Conservation (phyloP, 2,113 vertebrate species). For the Nanger granti region DNA sequence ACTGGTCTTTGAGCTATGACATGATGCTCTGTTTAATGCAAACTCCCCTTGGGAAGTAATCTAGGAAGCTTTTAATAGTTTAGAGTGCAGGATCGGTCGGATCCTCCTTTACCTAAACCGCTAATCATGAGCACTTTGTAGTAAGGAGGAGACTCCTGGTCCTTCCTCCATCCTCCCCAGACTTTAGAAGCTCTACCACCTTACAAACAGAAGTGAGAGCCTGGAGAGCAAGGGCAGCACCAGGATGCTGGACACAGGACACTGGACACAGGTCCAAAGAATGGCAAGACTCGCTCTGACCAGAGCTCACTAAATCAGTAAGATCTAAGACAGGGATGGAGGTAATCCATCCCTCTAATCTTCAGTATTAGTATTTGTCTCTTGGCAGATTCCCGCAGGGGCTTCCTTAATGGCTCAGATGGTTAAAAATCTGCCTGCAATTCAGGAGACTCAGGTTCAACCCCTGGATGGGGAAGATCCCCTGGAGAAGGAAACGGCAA, state of each 20-base stretch:
- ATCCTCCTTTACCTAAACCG: not conserved
- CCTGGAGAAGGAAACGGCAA: not conserved
- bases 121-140: not conserved
- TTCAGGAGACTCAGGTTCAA: not conserved
- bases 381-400: not conserved
- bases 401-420: not conserved
- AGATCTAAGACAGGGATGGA: not conserved
- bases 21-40: slow-evolving; percentile 13
- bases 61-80: slow-evolving; percentile 29
- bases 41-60: slow-evolving; percentile 11
- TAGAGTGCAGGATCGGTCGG: not conserved
- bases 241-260: not conserved
- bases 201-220: not conserved
- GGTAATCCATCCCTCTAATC: not conserved
- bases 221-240: not conserved
- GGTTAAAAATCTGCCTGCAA: not conserved
- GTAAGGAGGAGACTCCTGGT: not conserved
- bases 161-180: not conserved
- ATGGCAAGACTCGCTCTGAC: not conserved
- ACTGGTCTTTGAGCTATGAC: not conserved
- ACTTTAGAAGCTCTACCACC: not conserved
- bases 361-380: slow-evolving; percentile 4
- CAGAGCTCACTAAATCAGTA: not conserved
- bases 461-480: not conserved
- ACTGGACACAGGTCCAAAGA: not conserved